Conservation (phyloP, 2,113 vertebrate genomes). For the Hippocampus guttulatus region DNA sequence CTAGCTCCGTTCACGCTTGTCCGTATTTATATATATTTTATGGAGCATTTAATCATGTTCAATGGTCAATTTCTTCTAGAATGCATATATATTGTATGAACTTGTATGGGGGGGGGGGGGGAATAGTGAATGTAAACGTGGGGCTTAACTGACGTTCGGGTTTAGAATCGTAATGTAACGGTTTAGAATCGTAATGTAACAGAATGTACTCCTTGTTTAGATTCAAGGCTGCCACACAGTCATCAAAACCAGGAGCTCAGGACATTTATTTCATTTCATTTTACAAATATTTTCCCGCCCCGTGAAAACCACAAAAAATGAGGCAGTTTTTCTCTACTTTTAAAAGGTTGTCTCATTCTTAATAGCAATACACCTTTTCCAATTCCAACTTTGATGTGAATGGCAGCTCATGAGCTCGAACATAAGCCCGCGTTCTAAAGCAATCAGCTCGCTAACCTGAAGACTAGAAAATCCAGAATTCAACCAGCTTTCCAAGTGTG, state of each 20-base stretch:
- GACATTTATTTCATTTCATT: too few relatives aligned
- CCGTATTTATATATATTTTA: too few relatives aligned
- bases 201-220: neutral
- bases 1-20: too few relatives aligned
- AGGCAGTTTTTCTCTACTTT: neutral
- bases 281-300: too few relatives aligned
- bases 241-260: too few relatives aligned
- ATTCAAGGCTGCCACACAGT: neutral
- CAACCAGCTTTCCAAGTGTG: constrained; percentile 40
- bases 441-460: constrained; percentile 10
- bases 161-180: too few relatives aligned
- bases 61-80: too few relatives aligned
- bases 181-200: too few relatives aligned
- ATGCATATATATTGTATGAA: too few relatives aligned
- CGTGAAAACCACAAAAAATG: neutral
- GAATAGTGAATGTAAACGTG: too few relatives aligned
- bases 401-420: neutral
- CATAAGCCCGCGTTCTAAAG: neutral
- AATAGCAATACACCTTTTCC: neutral
- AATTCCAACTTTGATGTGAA: neutral
- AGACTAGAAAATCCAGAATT: constrained; percentile 7
- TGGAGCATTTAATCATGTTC: too few relatives aligned
- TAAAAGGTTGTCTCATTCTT: neutral
- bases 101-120: too few relatives aligned
- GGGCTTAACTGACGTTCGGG: neutral